These are phyloP conservation scores for Chaetogeoica ovagalla DNA, from an alignment of 2,888 invertebrate genomes.

Conservation along the genomic window DNA sequence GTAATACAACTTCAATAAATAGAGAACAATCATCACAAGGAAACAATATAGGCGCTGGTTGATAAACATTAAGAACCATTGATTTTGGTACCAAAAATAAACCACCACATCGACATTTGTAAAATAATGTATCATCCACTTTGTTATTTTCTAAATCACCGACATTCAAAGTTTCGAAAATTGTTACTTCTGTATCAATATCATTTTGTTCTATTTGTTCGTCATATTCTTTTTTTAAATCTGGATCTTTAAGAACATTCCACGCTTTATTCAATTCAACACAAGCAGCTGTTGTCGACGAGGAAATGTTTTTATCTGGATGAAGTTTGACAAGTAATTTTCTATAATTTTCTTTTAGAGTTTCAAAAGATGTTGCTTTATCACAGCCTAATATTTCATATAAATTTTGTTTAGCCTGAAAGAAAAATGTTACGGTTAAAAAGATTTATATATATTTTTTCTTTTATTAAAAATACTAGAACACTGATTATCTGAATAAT, in stretches of 20 bases:
- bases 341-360: conserved; percentile 47
- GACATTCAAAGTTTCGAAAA: conserved; percentile 36
- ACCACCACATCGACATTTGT: conserved; percentile 38
- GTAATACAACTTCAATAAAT: conserved; percentile 28
- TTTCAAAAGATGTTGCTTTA: conserved; percentile 33
- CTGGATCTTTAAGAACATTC: conserved; percentile 47
- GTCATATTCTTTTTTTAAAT: conserved; percentile 40
- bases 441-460: no score
- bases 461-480: background rate
- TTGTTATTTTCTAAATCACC: conserved; percentile 32
- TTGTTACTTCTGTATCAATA: conserved; percentile 41
- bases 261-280: conserved; percentile 48
- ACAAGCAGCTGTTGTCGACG: conserved; percentile 29
- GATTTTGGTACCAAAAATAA: conserved; percentile 31
- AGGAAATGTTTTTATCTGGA: conserved; percentile 39
- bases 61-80: conserved; percentile 12
- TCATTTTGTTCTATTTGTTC: conserved; percentile 41
- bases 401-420: conserved; percentile 24
- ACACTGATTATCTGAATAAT: background rate
- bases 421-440: background rate
- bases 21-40: conserved; percentile 51
- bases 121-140: conserved; percentile 4
- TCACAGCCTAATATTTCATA: conserved; percentile 56
- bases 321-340: conserved; percentile 48
- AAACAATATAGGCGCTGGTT: conserved; percentile 16